These are phyloP conservation scores for Aporophyla nigra DNA, from an alignment of 2,888 invertebrate species.

Conservation along the genomic window DNA sequence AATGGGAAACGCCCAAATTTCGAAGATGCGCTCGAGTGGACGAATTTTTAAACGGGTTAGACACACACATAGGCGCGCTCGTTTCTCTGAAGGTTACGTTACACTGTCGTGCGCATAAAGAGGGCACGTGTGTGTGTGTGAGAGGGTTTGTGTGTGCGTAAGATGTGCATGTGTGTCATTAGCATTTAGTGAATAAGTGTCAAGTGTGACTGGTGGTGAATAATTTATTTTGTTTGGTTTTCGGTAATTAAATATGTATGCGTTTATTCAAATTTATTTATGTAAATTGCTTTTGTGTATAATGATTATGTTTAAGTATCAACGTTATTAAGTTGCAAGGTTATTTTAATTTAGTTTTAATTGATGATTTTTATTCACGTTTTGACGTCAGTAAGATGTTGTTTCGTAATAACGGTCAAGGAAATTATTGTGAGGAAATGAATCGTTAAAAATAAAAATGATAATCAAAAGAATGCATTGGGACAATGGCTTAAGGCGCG, in stretches of 20 bases:
- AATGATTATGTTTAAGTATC: slow-evolving; percentile 17
- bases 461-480: not conserved
- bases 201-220: slow-evolving; percentile 75
- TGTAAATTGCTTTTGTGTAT: slow-evolving; percentile 45
- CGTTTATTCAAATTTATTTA: slow-evolving; percentile 48
- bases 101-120: slow-evolving; percentile 18
- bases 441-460: slow-evolving; percentile 1
- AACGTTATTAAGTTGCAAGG: slow-evolving; percentile 32
- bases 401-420: slow-evolving; percentile 21
- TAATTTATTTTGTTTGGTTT: slow-evolving; percentile 72
- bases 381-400: slow-evolving; percentile 21
- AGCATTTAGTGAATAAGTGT: slow-evolving; percentile 86
- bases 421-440: slow-evolving; percentile 16
- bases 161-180: slow-evolving; percentile 76
- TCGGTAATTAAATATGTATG: slow-evolving; percentile 69
- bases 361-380: slow-evolving; percentile 19
- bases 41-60: slow-evolving; percentile 82
- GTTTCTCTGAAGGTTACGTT: slow-evolving; percentile 20
- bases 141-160: slow-evolving; percentile 57
- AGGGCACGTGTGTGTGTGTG: slow-evolving; percentile 59
- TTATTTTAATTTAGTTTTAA: slow-evolving; percentile 27
- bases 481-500: not conserved
- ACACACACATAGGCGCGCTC: slow-evolving; percentile 76
- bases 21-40: slow-evolving; percentile 85
- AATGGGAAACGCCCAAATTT: slow-evolving; percentile 75